Percentiles rank a stretch among this genome's conserved stretches.
Evolutionary conservation across 2,113 vertebrate species (phyloP).

Genomic region (Oncorhynchus masou): DNA sequence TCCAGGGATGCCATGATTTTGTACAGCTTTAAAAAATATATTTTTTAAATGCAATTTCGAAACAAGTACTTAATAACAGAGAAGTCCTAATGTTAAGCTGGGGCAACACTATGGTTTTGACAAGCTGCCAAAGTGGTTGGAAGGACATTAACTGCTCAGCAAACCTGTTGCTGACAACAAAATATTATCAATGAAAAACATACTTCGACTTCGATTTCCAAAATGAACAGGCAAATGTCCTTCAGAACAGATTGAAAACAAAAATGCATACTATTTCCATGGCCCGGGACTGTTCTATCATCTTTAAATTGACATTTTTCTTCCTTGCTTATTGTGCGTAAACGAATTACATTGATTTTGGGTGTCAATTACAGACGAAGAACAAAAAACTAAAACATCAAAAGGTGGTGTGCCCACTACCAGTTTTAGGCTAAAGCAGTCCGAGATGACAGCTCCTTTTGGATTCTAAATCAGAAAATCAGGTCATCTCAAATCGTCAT

Average conservation of each 20-base stretch:
- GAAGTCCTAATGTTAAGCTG: slow-evolving; percentile 27
- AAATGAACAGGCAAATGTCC: background rate
- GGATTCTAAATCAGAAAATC: slow-evolving; percentile 17
- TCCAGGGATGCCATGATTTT: slow-evolving; percentile 78
- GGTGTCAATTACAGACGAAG: slow-evolving; percentile 27
- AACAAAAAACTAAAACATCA: slow-evolving; percentile 2
- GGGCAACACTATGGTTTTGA: slow-evolving; percentile 30
- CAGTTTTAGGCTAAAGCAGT: slow-evolving; percentile 37
- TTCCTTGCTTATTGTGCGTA: slow-evolving; percentile 12
- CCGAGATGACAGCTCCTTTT: slow-evolving; percentile 10
- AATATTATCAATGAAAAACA: background rate
- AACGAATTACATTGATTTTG: slow-evolving; percentile 26
- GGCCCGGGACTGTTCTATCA: background rate
- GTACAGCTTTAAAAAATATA: background rate
- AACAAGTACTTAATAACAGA: slow-evolving; percentile 45
- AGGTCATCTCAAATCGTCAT: slow-evolving; percentile 58
- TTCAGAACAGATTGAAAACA: background rate
- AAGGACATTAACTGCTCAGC: slow-evolving; percentile 53
- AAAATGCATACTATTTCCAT: background rate
- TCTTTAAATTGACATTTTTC: background rate
- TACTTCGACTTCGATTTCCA: background rate
- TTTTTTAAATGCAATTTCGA: background rate
- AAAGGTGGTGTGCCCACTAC: slow-evolving; percentile 15
- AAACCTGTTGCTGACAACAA: slow-evolving; percentile 69
- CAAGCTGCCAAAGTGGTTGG: slow-evolving; percentile 33